Evolutionary conservation across 2,797 vertebrate genomes (phyloP), one percentile per base, ranked within the genome.

Genomic region (Pseudochromis fuscus): DNA sequence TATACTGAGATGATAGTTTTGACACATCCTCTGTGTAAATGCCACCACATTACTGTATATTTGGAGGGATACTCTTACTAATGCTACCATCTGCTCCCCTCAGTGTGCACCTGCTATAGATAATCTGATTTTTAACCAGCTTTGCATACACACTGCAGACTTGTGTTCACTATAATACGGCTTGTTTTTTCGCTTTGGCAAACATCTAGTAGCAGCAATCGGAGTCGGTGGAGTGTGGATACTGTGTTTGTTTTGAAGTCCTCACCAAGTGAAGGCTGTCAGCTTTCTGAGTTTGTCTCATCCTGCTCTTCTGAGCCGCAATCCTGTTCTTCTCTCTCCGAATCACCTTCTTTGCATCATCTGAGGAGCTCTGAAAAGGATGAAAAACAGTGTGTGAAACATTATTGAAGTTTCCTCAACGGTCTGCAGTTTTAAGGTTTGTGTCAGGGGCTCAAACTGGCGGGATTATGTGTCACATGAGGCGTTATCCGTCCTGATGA

Each of bases 281-380:
- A 0, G 98, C 98, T 89, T 97, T 99, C 90, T 96, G 96, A 0
- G 97, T 99, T 89, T 99, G 98, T 75, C 97, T 95, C 94, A 97
- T 95, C 57, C 98, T 94, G 93, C 98, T 99, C 88, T 98, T 99
- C 93, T 99, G 98, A 30, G 98, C 98, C 18, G 98, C 98, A 0
- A 99, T 96, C 2, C 98, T 95, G 77, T 99, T 99, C 92, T 99
- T 99, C 87, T 99, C 97, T 53, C 98, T 91, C 87, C 98, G 94
- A 88, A 98, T 96, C 77, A 97, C 96, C 83, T 97, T 99, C 85
- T 96, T 97, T 61, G 94, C 87, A 38, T 98, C 96, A 42, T 99
- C 97, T 15, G 96, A 95, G 55, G 96, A 97, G 71, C 97, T 96
- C 98, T 98, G 63, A 60, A 25, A 84, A 0, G 18, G 8, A 61